phyloP scores from a whole-genome alignment of 2,888 invertebrate genomes.

The Leptarthrus brevirostris region DNA sequence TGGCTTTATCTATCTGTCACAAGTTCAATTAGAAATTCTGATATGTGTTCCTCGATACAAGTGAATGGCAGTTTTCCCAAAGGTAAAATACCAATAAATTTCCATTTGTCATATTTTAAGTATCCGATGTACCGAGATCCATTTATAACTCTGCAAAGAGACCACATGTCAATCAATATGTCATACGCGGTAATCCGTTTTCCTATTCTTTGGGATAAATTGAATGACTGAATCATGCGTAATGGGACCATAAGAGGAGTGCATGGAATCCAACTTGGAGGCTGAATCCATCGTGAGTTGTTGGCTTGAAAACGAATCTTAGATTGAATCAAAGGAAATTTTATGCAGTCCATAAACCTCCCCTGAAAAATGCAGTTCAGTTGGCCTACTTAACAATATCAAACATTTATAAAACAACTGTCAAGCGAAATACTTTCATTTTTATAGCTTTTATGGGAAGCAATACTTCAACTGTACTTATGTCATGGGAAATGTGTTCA shows the following conservation, averaged over 20 bases:
- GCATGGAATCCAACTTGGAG: conserved; percentile 22
- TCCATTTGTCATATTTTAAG: conserved; percentile 51
- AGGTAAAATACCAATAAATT: conserved; percentile 48
- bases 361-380: conserved; percentile 38
- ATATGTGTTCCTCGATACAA: conserved; percentile 15
- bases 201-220: conserved; percentile 35
- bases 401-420: conserved; percentile 35
- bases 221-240: conserved; percentile 40
- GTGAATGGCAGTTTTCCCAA: conserved; percentile 46
- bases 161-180: conserved; percentile 45
- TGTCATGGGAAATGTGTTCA: conserved; percentile 35
- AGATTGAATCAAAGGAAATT: not conserved
- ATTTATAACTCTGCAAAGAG: conserved; percentile 42
- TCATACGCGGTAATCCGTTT: conserved; percentile 41
- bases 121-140: conserved; percentile 34
- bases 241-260: conserved; percentile 39
- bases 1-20: conserved; percentile 44
- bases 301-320: not conserved
- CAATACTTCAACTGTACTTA: conserved; percentile 27
- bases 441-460: conserved; percentile 41
- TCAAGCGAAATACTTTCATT: conserved; percentile 36
- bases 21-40: conserved; percentile 48
- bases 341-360: conserved; percentile 30
- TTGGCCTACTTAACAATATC: conserved; percentile 27
- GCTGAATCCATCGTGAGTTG: not conserved